Evolutionary conservation across 2,113 vertebrate species (phyloP), one percentile per base, ranked within the genome.

Genomic region (Lophius piscatorius): DNA sequence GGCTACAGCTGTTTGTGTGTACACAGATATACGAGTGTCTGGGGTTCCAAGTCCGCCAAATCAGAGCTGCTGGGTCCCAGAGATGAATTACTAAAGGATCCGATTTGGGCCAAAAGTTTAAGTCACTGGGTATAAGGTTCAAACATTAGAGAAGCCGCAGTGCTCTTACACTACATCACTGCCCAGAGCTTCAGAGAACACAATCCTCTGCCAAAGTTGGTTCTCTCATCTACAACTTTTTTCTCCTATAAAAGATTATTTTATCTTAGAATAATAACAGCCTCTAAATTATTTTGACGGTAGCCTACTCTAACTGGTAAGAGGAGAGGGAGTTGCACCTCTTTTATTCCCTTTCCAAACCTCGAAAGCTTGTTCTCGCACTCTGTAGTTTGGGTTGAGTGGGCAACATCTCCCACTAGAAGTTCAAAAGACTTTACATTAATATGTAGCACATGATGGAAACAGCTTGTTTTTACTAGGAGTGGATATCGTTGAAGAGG

Each of bases 91-190:
- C 75, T 57, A 39, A 46, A 68, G 72, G 73, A 74, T 84, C 73
- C 67, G n/a, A 64, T 84, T 72, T 31, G 6, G 71, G 79, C 82
- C 79, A 80, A 55, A 65, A 61, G 75, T 74, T 87, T 85, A 76
- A 82, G 86, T 87, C 84, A 81, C 45, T 67, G 65, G 84, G 84
- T 79, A 88, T 84, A 76, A 82, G 83, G 86, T 90, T 81, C 86
- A 83, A 81, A 81, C 76, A 45, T 84, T 66, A 65, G 66, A 76
- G 3, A 6, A 54, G 52, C 52, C 51, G 58, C 56, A 28, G 28
- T 35, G 42, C 61, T 73, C 67, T 78, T 73, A 70, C 72, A 82
- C 83, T 77, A 75, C 69, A 67, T 20, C 28, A 18, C 31, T 9
- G 64, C 48, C 54, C 47, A 44, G 39, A 74, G 45, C 46, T 14